A percentile compares a stretch with the other conserved stretches of the same genome.
These are phyloP conservation scores for Varanus salvator DNA, from an alignment of 2,113 vertebrate genomes.

Conservation along the genomic window DNA sequence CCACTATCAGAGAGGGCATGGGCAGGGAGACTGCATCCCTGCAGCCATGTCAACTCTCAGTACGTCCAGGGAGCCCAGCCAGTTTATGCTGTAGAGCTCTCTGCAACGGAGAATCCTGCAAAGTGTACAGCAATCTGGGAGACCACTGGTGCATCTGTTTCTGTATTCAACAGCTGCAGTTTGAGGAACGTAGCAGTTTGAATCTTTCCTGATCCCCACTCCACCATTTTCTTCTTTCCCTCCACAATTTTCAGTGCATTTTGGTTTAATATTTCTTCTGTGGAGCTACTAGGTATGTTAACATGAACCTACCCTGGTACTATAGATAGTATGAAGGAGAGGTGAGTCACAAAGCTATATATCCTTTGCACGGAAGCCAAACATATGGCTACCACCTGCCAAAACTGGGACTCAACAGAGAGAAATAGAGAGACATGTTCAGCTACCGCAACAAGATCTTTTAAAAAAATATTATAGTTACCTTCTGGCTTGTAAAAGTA, in stretches of 20 bases:
- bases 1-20: not conserved
- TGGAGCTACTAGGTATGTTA: slow-evolving; percentile 27
- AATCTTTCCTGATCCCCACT: slow-evolving; percentile 15
- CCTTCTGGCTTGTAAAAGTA: slow-evolving; percentile 75
- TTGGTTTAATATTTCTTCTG: slow-evolving; percentile 57
- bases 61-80: not conserved
- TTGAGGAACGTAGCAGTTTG: not conserved
- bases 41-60: not conserved
- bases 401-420: slow-evolving; percentile 40
- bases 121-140: not conserved
- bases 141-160: not conserved
- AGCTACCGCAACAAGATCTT: slow-evolving; percentile 70
- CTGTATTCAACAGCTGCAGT: not conserved
- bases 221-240: slow-evolving; percentile 4
- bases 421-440: slow-evolving; percentile 58
- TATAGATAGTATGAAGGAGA: slow-evolving; percentile 53
- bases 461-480: slow-evolving; percentile 70
- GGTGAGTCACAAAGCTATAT: slow-evolving; percentile 67
- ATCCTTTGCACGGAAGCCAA: slow-evolving; percentile 70
- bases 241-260: slow-evolving; percentile 8
- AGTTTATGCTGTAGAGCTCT: not conserved
- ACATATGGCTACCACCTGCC: slow-evolving; percentile 79
- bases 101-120: not conserved
- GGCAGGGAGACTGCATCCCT: not conserved
- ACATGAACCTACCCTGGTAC: slow-evolving; percentile 58